Percentiles rank a stretch among this genome's conserved stretches.
phyloP scores from a whole-genome alignment of 2,888 invertebrate genomes.

The Panorpa germanica region DNA sequence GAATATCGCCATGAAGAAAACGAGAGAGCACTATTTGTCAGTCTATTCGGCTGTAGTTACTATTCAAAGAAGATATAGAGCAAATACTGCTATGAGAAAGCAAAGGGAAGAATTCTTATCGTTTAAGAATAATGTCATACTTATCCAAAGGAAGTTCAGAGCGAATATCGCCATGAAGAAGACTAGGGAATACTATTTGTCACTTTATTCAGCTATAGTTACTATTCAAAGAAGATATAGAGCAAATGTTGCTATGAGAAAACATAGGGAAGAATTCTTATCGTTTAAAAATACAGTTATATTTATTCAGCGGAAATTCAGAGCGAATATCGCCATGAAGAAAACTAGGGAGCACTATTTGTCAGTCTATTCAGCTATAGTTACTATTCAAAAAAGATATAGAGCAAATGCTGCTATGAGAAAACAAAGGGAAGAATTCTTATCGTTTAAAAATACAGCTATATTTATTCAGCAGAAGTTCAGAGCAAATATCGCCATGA shows the following conservation, averaged over 20 bases:
- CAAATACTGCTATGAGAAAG: too few relatives aligned
- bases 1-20: too few relatives aligned
- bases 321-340: slow-evolving; percentile 21
- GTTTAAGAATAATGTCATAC: too few relatives aligned
- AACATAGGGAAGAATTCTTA: too few relatives aligned
- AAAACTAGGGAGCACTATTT: slow-evolving; percentile 17
- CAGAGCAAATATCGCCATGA: slow-evolving; percentile 24
- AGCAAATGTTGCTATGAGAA: slow-evolving; percentile 11
- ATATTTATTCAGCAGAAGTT: slow-evolving; percentile 25
- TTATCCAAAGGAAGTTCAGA: too few relatives aligned
- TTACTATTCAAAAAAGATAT: slow-evolving; percentile 17
- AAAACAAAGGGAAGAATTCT: slow-evolving; percentile 15
- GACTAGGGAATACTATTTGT: too few relatives aligned
- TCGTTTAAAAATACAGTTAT: slow-evolving; percentile 15
- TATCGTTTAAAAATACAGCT: slow-evolving; percentile 18
- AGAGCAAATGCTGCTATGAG: slow-evolving; percentile 15
- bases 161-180: too few relatives aligned
- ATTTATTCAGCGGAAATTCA: slow-evolving; percentile 21
- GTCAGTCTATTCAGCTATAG: slow-evolving; percentile 11
- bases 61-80: too few relatives aligned
- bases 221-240: slow-evolving; percentile 17
- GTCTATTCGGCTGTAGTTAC: too few relatives aligned
- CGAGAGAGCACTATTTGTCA: too few relatives aligned
- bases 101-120: too few relatives aligned
- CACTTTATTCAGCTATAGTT: slow-evolving; percentile 12